These are phyloP conservation scores for Ceryle rudis DNA, from an alignment of 2,797 vertebrate genomes.

Conservation along the genomic window DNA sequence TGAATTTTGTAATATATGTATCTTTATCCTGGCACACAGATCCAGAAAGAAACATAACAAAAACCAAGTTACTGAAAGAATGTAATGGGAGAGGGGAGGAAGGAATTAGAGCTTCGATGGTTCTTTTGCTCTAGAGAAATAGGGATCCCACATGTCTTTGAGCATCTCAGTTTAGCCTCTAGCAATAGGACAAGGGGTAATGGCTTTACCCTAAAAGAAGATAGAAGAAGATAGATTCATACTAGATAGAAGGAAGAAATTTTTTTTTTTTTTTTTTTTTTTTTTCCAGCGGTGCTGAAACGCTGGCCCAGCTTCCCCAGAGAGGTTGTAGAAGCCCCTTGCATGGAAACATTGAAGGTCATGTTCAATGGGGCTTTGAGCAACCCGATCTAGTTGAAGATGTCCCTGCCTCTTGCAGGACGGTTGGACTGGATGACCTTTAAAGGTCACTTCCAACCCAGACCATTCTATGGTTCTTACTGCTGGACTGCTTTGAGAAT, in stretches of 20 bases:
- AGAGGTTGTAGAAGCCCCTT: neutral
- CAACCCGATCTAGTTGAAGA: neutral
- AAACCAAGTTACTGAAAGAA: neutral
- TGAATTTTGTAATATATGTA: neutral
- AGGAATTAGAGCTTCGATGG: neutral
- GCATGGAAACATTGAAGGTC: neutral
- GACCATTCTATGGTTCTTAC: neutral
- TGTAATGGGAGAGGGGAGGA: neutral
- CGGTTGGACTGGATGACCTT: neutral
- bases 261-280: no score
- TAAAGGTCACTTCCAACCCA: neutral
- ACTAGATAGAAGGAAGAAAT: neutral
- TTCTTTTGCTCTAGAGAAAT: neutral
- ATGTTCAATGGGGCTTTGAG: neutral
- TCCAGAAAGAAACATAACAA: neutral
- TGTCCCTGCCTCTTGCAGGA: neutral
- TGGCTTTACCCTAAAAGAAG: neutral
- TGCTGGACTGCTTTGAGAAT: neutral
- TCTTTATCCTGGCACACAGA: neutral
- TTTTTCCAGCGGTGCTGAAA: neutral
- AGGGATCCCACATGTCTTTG: neutral
- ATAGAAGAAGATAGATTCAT: neutral
- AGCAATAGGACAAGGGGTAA: fast-evolving
- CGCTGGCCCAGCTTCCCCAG: neutral
- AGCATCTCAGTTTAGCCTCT: neutral